A percentile compares a stretch with the other conserved stretches of the same genome.
Evolutionary conservation across 1,140 invertebrate genomes (phyloP).

Genomic region (Procambarus virginalis): DNA sequence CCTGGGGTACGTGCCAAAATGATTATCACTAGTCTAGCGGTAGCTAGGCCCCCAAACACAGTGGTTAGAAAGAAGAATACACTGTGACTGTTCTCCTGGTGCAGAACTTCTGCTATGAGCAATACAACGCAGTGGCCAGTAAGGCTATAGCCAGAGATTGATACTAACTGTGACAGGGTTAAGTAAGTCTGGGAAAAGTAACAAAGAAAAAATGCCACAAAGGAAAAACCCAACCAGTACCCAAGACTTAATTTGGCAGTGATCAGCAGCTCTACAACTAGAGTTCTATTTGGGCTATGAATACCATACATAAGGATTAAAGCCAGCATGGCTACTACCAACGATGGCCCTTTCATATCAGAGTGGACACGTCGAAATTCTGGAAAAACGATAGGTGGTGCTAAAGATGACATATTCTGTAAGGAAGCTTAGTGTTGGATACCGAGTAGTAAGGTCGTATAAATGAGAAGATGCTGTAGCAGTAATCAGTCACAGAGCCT

Average conservation of each 20-base stretch:
- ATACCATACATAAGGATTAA: slow-evolving; percentile 46
- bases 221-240: slow-evolving; percentile 42
- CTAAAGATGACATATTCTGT: slow-evolving; percentile 40
- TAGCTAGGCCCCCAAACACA: slow-evolving; percentile 58
- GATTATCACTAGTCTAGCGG: slow-evolving; percentile 25
- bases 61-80: slow-evolving; percentile 50
- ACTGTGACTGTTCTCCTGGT: slow-evolving; percentile 46
- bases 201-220: slow-evolving; percentile 34
- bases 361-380: slow-evolving; percentile 40
- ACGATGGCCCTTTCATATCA: slow-evolving; percentile 44
- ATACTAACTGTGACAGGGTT: slow-evolving; percentile 24
- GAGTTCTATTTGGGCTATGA: slow-evolving; percentile 30
- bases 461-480: neutral
- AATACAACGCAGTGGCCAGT: slow-evolving; percentile 53
- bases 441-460: slow-evolving; percentile 23
- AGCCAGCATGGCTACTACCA: slow-evolving; percentile 17
- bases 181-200: slow-evolving; percentile 35
- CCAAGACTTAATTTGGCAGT: slow-evolving; percentile 39
- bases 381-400: slow-evolving; percentile 42
- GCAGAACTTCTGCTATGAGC: slow-evolving; percentile 47
- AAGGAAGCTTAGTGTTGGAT: slow-evolving; percentile 23
- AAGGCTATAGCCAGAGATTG: slow-evolving; percentile 47
- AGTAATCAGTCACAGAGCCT: neutral
- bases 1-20: slow-evolving; percentile 34
- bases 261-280: slow-evolving; percentile 19